phyloP scores from a whole-genome alignment of 1,140 invertebrate genomes.

The Drosophila parvula region DNA sequence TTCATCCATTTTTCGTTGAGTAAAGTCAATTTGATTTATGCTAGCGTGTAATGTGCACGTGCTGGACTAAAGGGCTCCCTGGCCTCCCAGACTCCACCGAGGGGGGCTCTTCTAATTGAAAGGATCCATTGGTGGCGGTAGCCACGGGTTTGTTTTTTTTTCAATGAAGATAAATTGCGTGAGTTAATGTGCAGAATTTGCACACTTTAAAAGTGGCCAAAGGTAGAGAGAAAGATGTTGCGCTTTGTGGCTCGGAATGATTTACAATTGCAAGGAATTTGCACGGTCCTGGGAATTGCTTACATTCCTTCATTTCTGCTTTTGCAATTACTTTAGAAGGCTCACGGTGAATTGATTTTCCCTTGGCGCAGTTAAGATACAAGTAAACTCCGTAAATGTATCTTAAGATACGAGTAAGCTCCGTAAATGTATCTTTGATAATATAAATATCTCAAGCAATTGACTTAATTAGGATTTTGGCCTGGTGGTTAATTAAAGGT shows the following conservation, averaged over 20 bases:
- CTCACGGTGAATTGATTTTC: not conserved
- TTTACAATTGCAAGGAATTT: slow-evolving; percentile 4
- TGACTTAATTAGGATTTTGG: not conserved
- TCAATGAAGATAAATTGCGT: slow-evolving; percentile 72
- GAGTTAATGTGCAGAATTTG: slow-evolving; percentile 40
- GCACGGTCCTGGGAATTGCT: not conserved
- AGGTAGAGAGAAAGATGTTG: slow-evolving; percentile 7
- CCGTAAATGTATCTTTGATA: no score
- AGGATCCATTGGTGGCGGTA: slow-evolving; percentile 6
- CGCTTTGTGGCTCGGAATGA: slow-evolving; percentile 6
- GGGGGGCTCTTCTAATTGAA: slow-evolving; percentile 38
- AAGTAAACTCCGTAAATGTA: no score
- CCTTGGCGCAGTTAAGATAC: no score
- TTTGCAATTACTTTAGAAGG: slow-evolving; percentile 1
- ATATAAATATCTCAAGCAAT: no score
- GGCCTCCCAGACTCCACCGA: not conserved
- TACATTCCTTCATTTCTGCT: not conserved
- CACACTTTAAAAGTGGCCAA: slow-evolving; percentile 10
- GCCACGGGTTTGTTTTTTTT: slow-evolving; percentile 5
- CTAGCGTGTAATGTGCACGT: slow-evolving; percentile 29
- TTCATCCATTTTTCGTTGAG: slow-evolving; percentile 29
- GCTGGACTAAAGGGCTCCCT: not conserved
- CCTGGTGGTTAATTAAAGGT: no score
- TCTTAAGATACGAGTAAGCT: no score
- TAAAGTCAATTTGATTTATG: slow-evolving; percentile 67